A percentile compares a stretch with the other conserved stretches of the same genome.
phyloP scores from a whole-genome alignment of 2,888 invertebrate genomes.

The Ptychoptera contaminata region DNA sequence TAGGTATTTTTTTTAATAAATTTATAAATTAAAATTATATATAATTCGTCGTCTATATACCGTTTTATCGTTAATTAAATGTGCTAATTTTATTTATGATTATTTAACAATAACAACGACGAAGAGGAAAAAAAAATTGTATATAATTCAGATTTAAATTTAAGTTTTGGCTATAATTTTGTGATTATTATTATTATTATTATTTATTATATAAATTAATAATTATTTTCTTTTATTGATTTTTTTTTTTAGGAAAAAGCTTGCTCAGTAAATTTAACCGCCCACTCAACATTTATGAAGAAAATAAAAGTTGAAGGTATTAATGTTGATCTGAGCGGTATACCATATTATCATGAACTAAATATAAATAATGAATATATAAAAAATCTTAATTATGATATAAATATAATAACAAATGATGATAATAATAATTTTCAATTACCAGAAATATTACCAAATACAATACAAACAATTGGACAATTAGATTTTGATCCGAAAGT shows the following conservation, averaged over 20 bases:
- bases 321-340: slow-evolving; percentile 41
- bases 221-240: not conserved
- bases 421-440: slow-evolving; percentile 9
- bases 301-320: slow-evolving; percentile 51
- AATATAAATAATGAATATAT: slow-evolving; percentile 10
- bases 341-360: slow-evolving; percentile 36
- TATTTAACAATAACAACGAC: too few relatives aligned
- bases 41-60: too few relatives aligned
- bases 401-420: too few relatives aligned
- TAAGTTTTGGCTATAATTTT: too few relatives aligned
- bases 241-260: slow-evolving; percentile 46
- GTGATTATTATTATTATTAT: not conserved
- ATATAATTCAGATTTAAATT: too few relatives aligned
- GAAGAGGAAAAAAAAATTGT: too few relatives aligned
- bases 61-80: too few relatives aligned
- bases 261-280: slow-evolving; percentile 57
- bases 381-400: too few relatives aligned
- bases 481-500: slow-evolving; percentile 57
- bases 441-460: slow-evolving; percentile 33
- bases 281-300: slow-evolving; percentile 67
- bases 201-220: slow-evolving; percentile 1
- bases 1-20: too few relatives aligned
- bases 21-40: too few relatives aligned
- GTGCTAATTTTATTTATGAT: too few relatives aligned
- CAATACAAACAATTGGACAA: slow-evolving; percentile 38